Evolutionary conservation across 2,888 invertebrate genomes (phyloP).

Genomic region (Drosophila affinis): DNA sequence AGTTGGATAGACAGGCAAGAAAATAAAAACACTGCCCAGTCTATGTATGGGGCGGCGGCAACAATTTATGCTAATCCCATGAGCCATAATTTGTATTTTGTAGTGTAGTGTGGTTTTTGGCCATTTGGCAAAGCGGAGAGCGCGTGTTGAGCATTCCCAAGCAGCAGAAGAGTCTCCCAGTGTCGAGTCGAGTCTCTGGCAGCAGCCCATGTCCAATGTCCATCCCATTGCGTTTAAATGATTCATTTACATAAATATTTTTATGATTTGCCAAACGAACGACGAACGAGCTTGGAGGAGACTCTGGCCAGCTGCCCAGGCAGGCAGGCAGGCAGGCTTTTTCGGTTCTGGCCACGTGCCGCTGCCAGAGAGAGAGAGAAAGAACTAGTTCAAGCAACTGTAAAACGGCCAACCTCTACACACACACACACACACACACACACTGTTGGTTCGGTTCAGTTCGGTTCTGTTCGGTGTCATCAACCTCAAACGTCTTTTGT

Average conservation of each 20-base stretch:
- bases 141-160: constrained; percentile 77
- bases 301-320: constrained; percentile 63
- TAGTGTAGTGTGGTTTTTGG: constrained; percentile 39
- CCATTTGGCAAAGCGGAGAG: constrained; percentile 51
- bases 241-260: constrained; percentile 80
- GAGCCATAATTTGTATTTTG: constrained; percentile 73
- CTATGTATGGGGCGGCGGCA: constrained; percentile 35
- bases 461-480: constrained; percentile 58
- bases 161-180: constrained; percentile 43
- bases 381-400: constrained; percentile 78
- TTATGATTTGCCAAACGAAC: constrained; percentile 74
- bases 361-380: constrained; percentile 28
- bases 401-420: constrained; percentile 54
- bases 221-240: constrained; percentile 77
- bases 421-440: too few species aligned
- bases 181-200: too few species aligned
- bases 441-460: neutral
- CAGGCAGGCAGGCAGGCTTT: constrained; percentile 1
- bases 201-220: constrained; percentile 23
- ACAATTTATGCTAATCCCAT: constrained; percentile 78
- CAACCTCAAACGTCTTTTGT: constrained; percentile 75
- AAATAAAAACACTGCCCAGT: constrained; percentile 52
- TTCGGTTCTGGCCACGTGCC: constrained; percentile 62
- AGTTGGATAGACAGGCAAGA: constrained; percentile 63
- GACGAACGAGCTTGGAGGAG: constrained; percentile 11